Base-by-base conservation (phyloP, 2,797 vertebrate species). In the Pipistrellus pipistrellus region DNA sequence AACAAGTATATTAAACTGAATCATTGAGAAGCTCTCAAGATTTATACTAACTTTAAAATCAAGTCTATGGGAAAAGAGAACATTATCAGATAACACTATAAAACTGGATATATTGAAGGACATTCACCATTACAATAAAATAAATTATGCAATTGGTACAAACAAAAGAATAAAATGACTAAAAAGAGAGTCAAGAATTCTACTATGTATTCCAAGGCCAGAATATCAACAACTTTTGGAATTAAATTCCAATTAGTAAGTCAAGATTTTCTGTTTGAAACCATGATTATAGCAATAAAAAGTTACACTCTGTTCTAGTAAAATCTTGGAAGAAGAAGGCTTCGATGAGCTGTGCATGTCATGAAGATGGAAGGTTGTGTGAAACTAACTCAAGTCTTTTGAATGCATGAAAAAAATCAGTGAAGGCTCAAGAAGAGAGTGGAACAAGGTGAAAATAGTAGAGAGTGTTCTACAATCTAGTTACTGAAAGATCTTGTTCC, bases 41-140 rank as follows among this genome's bases (percentile, higher is more conserved):
- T 86, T 82, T 90, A 84, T 35, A 81, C 13, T 57, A 88, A 62
- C 25, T 81, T 90, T 85, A 91, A 90, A 95, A 53, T 96, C 57
- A 91, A 88, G 85, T 91, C 64, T 72, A 38, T 15, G 18, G 8
- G 15, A 48, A 66, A 30, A 27, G n/a, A 84, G 85, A 91, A 89
- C 32, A 86, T 13, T 73, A 41, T 91, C 35, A 87, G 83, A 69
- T 95, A 85, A 93, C 96, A 84, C 41, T 55, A 78, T 92, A 93
- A 96, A 94, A 90, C 25, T 62, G n/a, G 41, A 68, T 23, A 64
- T 57, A 87, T 87, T 55, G 64, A 88, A 80, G 76, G n/a, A 41
- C 23, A 71, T 87, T 25, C 48, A 14, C 57, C 69, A 83, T 69
- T 91, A 82, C 30, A 82, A 66, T 44, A 68, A 48, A 93, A 83